Evolutionary conservation across 2,888 invertebrate species (phyloP).

Genomic region (Sarcophaga carnaria): DNA sequence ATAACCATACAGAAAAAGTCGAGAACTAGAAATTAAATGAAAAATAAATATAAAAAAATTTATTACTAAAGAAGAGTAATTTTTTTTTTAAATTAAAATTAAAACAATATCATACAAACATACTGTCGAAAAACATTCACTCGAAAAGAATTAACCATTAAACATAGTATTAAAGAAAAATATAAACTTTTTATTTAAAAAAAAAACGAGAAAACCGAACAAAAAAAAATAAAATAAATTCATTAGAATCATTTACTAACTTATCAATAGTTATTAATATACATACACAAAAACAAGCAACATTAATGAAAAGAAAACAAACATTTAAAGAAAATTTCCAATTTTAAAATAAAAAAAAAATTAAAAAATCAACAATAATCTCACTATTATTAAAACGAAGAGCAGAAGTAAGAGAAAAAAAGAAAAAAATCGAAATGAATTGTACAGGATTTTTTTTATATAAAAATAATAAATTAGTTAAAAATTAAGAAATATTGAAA

Average conservation of each 20-base stretch:
- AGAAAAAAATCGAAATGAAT: constrained; percentile 10
- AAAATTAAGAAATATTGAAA: constrained; percentile 50
- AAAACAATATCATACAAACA: constrained; percentile 58
- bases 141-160: constrained; percentile 44
- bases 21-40: neutral
- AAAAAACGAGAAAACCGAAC: constrained; percentile 31
- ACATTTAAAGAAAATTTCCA: constrained; percentile 35
- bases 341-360: constrained; percentile 37
- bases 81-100: constrained; percentile 42
- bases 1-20: constrained; percentile 67
- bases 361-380: constrained; percentile 54
- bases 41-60: constrained; percentile 50
- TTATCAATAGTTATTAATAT: constrained; percentile 44
- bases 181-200: constrained; percentile 36
- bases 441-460: constrained; percentile 61
- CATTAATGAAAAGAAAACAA: constrained; percentile 6
- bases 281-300: constrained; percentile 13
- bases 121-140: constrained; percentile 41
- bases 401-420: neutral
- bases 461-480: constrained; percentile 47
- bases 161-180: constrained; percentile 62
- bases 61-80: constrained; percentile 41
- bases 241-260: constrained; percentile 46
- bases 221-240: constrained; percentile 33
- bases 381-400: constrained; percentile 51